A percentile compares a stretch with the other conserved stretches of the same genome.
These are phyloP conservation scores for Prolemur simus DNA, from an alignment of 2,113 vertebrate genomes.

Conservation along the genomic window DNA sequence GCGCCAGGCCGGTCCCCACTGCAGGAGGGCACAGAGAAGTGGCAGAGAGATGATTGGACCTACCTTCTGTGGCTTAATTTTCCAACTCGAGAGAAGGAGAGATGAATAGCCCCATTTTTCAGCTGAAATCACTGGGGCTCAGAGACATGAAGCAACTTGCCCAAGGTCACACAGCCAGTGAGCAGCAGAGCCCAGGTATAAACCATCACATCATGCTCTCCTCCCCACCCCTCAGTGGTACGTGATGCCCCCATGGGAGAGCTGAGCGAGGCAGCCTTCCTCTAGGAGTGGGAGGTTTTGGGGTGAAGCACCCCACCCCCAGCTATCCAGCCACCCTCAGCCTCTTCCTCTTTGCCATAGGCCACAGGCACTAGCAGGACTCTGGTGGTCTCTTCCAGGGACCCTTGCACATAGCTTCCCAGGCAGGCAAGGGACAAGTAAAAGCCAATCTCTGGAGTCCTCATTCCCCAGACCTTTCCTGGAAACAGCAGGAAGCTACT, in stretches of 20 bases:
- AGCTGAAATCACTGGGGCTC: not conserved
- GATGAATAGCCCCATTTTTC: not conserved
- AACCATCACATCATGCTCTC: not conserved
- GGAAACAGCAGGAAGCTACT: constrained; percentile 61
- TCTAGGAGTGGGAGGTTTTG: not conserved
- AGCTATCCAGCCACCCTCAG: not conserved
- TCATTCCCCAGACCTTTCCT: constrained; percentile 51
- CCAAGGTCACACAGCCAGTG: not conserved
- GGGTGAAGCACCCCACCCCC: not conserved
- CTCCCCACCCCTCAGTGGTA: not conserved
- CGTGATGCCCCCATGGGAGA: fast-evolving
- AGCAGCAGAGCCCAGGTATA: not conserved
- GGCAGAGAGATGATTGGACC: not conserved
- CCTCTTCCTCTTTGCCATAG: not conserved
- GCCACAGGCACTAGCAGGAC: not conserved
- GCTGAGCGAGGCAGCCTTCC: not conserved
- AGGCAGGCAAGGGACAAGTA: not conserved
- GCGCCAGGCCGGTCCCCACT: fast-evolving
- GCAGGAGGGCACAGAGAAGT: too few relatives aligned
- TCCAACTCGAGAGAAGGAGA: not conserved
- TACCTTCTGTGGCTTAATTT: not conserved
- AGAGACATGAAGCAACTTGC: not conserved
- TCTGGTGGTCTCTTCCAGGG: not conserved
- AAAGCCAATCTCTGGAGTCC: not conserved
- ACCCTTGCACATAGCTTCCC: not conserved